Base-by-base conservation (phyloP, 2,888 invertebrate species). In the Lepidocyrtinus sp. region DNA sequence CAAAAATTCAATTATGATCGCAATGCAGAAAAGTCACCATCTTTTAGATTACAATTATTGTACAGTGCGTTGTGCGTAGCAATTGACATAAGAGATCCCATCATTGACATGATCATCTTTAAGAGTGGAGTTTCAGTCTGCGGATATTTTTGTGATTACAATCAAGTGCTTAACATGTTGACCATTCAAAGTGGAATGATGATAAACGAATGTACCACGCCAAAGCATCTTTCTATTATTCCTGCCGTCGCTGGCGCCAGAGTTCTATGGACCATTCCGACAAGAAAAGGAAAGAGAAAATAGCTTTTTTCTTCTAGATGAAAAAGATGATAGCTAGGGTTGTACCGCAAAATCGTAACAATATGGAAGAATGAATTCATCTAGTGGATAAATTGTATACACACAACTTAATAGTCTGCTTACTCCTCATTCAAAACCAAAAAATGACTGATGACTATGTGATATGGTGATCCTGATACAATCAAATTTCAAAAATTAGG, bases 1-100 rank as follows among this genome's bases (percentile, higher is more conserved):
- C 36, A 36, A 70, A 65, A 77, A 77, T 77, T 77, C 76, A 77
- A 77, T 77, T 71, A 71, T 50, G 67, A 71, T 71, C 61, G 71
- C 71, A 71, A 59, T 77, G 76, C 76, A 71, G 62, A 76, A 76
- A 69, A 67, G 12, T 67, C 68, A 64, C 61, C 45, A 68, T 36
- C 36, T n/a, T n/a, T n/a, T n/a, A n/a, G n/a, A n/a, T n/a, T n/a
- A n/a, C n/a, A n/a, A n/a, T n/a, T n/a, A n/a, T n/a, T n/a, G n/a
- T n/a, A n/a, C n/a, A n/a, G n/a, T n/a, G n/a, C n/a, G n/a, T n/a
- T n/a, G n/a, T n/a, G n/a, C n/a, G n/a, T n/a, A n/a, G n/a, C n/a
- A n/a, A n/a, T n/a, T n/a, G n/a, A n/a, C 22, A 63, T 12, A 63
- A 5, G 24, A 63, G 25, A 63, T 24, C 26, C 26, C 63, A 63